Evolutionary conservation across 2,113 vertebrate species (phyloP), one percentile per base, ranked within the genome.

Genomic region (Dicentrarchus labrax): DNA sequence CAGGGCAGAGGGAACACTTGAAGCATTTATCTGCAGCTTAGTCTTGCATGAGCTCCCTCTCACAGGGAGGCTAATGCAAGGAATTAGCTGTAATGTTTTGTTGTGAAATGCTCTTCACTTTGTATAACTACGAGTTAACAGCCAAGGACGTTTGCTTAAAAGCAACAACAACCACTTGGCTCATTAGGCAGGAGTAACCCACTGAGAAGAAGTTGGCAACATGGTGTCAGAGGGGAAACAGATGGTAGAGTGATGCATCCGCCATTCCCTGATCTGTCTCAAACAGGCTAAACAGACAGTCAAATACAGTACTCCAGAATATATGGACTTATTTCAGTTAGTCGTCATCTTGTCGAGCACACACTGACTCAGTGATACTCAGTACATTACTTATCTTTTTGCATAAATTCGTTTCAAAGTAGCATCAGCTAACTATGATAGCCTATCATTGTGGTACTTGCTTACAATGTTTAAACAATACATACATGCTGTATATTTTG

Each of bases 1-100:
- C 16, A 39, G 24, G 19, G 59, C 62, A 50, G 24, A 45, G 19
- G 51, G 12, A 84, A 70, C 15, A 69, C 8, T 62, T 39, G 9
- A 51, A 41, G 51, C 65, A 59, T 76, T 64, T 62, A 66, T 76
- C 54, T 82, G 53, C 53, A 82, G 88, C 71, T 86, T 77, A 79
- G 70, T 70, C 43, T 41, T 75, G 45, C 47, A 67, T 41, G 50
- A 86, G 67, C 41, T 70, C 8, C 53, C 12, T 74, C 74, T 83
- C 60, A 72, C 68, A 50, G 17, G 39, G 57, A 48, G 72, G 54
- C 50, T 66, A 69, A 71, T 61, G 62, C 47, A 43, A 41, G 43
- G 75, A 59, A 74, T 80, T 72, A 70, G 83, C 50, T 50, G 17
- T 76, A 65, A 51, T 70, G 78, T 22, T 67, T 45, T 57, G 61